Percentiles rank a stretch among this genome's conserved stretches.
phyloP scores from a whole-genome alignment of 2,888 invertebrate genomes.

The Drosophila prostipennis region DNA sequence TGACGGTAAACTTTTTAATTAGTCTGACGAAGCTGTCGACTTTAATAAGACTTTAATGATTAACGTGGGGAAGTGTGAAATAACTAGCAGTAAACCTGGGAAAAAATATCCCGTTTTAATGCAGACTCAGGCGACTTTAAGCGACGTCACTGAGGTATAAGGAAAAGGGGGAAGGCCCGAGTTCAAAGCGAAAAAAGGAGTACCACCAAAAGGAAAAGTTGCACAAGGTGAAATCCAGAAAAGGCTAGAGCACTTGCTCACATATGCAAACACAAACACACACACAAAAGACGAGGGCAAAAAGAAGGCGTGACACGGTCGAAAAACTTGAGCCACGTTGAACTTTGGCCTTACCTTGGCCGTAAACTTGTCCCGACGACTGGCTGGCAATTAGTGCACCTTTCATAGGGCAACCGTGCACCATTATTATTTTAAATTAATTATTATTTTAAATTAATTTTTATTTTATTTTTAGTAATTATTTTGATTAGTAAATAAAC shows the following conservation, averaged over 20 bases:
- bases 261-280: constrained; percentile 16
- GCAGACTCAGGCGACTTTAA: constrained; percentile 49
- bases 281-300: constrained; percentile 8
- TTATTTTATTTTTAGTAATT: too few species aligned
- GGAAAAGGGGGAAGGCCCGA: constrained; percentile 15
- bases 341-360: constrained; percentile 79
- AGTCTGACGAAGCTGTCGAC: constrained; percentile 65
- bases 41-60: constrained; percentile 67
- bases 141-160: constrained; percentile 9
- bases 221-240: constrained; percentile 20
- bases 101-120: constrained; percentile 48
- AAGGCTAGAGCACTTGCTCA: constrained; percentile 10
- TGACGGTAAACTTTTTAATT: constrained; percentile 64
- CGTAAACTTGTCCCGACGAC: constrained; percentile 73
- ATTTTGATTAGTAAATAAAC: too few species aligned
- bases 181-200: constrained; percentile 59
- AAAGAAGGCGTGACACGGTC: constrained; percentile 72
- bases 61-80: constrained; percentile 45
- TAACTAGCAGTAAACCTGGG: constrained; percentile 46
- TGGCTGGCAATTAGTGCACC: constrained; percentile 77
- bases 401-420: constrained; percentile 41
- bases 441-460: too few species aligned
- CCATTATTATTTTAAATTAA: too few species aligned
- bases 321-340: constrained; percentile 69
- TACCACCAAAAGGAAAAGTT: constrained; percentile 58